A percentile compares a stretch with the other conserved stretches of the same genome.
Conservation (phyloP, 2,113 vertebrate species). For the Bos indicus region DNA sequence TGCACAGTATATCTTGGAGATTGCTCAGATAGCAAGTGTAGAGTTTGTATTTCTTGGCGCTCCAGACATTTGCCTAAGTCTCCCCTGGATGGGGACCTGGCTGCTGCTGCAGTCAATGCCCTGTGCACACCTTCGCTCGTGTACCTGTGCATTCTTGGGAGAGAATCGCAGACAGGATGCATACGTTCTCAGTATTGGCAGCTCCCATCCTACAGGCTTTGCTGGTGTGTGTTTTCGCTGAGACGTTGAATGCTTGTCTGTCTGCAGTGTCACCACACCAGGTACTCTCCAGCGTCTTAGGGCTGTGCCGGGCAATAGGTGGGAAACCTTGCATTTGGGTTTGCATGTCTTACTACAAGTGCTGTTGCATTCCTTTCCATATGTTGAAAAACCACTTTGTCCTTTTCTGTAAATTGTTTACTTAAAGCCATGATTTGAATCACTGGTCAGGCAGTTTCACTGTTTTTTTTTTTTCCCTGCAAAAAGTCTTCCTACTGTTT, state of each 20-base stretch:
- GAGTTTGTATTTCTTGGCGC: neutral
- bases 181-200: accelerated
- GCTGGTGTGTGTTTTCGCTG: neutral
- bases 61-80: neutral
- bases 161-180: neutral
- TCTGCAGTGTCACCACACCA: neutral
- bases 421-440: neutral
- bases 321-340: neutral
- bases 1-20: neutral
- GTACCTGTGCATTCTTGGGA: neutral
- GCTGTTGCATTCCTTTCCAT: neutral
- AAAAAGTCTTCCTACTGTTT: neutral
- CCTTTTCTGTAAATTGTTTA: neutral
- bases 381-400: neutral
- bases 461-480: neutral
- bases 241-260: neutral
- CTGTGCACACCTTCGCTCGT: neutral
- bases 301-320: accelerated
- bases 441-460: neutral
- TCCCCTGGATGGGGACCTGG: neutral
- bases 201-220: neutral
- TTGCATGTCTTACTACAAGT: neutral
- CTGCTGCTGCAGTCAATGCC: neutral
- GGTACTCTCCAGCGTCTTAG: accelerated
- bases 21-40: neutral